Base-by-base conservation (phyloP, 2,113 vertebrate species). In the Takifugu bimaculatus region DNA sequence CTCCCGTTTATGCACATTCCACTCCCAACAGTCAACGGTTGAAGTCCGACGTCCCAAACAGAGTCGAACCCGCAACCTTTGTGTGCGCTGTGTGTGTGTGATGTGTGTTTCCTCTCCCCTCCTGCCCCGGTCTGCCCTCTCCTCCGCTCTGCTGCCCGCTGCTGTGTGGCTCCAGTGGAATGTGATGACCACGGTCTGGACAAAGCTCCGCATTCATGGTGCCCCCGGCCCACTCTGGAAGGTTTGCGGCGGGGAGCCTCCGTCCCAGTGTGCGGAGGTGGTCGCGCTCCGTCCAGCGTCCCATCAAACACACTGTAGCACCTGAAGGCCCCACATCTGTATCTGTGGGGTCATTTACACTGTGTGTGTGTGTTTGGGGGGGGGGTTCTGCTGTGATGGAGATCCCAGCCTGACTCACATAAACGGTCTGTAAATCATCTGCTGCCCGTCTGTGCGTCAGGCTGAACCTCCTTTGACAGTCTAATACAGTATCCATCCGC, bases 191-290 rank as follows among this genome's bases (percentile, higher is more conserved):
- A 85, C 7, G 45, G 79, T 47, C 44, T 4, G 77, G 79, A 91
- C 89, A 91, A 90, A 91, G 88, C 88, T 79, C 70, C 55, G 81
- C 74, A 91, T 91, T 91, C 87, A 91, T 77, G 61, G 62, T 64
- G 20, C 78, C 65, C 68, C 60, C 81, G 49, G 79, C 87, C 85
- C 76, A 90, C 85, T 81, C 81, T 78, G 78, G 79, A 86, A 68
- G 82, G 7, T 72, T 53, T 53, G 68, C 74, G 28, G 75, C 82
- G 70, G 78, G 63, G 64, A 80, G 75, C 79, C 85, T 87, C 78
- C 74, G 85, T 84, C 72, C 55, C 62, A 74, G 62, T 75, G 69
- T 57, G 39, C 42, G 49, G 54, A 54, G 47, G 54, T 51, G 63
- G 65, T 58, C 50, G 47, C 63, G 74, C 73, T 80, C 78, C 81